Conservation (phyloP, 2,797 vertebrate genomes). For the Oreochromis grahami region DNA sequence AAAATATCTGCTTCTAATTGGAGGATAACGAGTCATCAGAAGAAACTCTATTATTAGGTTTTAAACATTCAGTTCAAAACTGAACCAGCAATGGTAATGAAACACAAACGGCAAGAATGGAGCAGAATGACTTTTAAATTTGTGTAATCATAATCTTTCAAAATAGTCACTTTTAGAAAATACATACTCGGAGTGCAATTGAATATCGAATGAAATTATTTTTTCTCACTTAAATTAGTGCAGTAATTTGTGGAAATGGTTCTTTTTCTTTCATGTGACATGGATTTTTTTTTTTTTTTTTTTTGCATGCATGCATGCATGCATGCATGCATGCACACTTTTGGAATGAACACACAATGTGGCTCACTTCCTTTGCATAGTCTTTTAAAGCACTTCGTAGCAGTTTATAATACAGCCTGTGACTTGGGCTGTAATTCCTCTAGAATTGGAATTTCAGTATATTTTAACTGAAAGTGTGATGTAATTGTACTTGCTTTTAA, state of each 20-base stretch:
- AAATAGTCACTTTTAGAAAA: not conserved
- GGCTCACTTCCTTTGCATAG: too few relatives aligned
- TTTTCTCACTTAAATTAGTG: not conserved
- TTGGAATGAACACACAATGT: too few relatives aligned
- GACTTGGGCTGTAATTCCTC: too few relatives aligned
- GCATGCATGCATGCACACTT: too few relatives aligned
- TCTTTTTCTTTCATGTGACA: not conserved
- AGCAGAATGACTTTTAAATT: not conserved
- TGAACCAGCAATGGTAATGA: not conserved
- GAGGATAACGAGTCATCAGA: conserved; percentile 48
- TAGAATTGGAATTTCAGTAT: too few relatives aligned
- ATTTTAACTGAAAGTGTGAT: too few relatives aligned
- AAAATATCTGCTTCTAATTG: conserved; percentile 57
- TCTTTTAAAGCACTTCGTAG: too few relatives aligned
- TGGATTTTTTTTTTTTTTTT: too few relatives aligned
- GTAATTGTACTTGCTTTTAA: too few relatives aligned
- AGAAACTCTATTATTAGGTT: not conserved
- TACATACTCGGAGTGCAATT: not conserved
- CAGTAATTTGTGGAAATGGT: not conserved
- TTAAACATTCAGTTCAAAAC: too few relatives aligned
- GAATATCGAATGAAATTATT: not conserved
- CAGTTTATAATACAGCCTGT: too few relatives aligned
- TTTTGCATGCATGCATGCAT: too few relatives aligned
- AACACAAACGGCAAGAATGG: not conserved
- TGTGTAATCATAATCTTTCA: not conserved